Base-by-base conservation (phyloP, 2,888 invertebrate genomes). In the Amiota mariae region DNA sequence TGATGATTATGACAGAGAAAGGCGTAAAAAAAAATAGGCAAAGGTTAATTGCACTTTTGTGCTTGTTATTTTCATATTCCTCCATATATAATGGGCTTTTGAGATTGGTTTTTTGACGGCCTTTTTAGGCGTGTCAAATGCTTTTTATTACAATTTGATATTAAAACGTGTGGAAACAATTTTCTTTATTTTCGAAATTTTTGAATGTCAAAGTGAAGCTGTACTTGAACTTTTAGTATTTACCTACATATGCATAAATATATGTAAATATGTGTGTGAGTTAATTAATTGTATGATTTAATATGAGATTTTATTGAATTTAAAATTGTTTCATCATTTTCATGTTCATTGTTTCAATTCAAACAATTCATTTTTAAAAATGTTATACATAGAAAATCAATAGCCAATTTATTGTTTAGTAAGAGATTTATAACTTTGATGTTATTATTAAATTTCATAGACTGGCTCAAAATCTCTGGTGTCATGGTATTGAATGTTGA, bases 131-230 rank as follows among this genome's bases (percentile, higher is more conserved):
- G 18, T 59, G 24, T 59, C 15, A 36, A 36, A 36, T 36, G 36
- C 6, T 36, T 24, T 24, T 13, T 2, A 18, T 24, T 64, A 24
- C 47, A 13, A n/a, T n/a, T n/a, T 64, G 36, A 36, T 36, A 36
- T 36, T 36, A 36, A 36, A 36, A 36, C 4, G 36, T 36, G 36
- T 36, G 36, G 6, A 36, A 36, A 36, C 36, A 36, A 24, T 24
- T 47, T n/a, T 47, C 13, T 11, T 64, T 36, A 2, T 46, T 11
- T 46, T 46, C 13, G 36, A 36, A 36, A 54, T 36, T 67, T 78
- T 74, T 78, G 77, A 85, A 83, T 83, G 82, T 80, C 82, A 85
- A 84, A 85, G 80, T 78, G 75, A 76, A 78, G 48, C 76, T 75
- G 73, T 64, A 75, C 72, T 63, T 73, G 73, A 73, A 73, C 72